phyloP scores from a whole-genome alignment of 2,888 invertebrate genomes.

The Drosophila borealis region DNA sequence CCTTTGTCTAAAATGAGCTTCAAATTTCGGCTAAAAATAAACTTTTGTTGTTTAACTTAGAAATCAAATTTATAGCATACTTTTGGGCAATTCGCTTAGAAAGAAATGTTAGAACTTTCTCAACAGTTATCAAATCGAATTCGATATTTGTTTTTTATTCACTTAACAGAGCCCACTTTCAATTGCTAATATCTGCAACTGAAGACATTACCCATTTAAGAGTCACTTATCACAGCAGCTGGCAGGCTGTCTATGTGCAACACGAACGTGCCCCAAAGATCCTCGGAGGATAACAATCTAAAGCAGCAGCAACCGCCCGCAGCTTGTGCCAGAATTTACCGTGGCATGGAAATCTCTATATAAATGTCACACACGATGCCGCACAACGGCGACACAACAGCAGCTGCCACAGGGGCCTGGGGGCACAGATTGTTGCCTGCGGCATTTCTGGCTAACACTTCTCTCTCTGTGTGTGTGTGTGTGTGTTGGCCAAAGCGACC shows the following conservation, averaged over 20 bases:
- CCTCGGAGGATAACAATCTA: slow-evolving; percentile 18
- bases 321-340: slow-evolving; percentile 48
- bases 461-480: slow-evolving; percentile 35
- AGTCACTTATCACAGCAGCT: slow-evolving; percentile 21
- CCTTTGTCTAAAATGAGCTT: too few species aligned
- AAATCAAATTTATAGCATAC: slow-evolving; percentile 29
- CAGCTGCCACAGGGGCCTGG: slow-evolving; percentile 48
- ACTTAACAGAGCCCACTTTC: background rate
- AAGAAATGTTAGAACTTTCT: background rate
- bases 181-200: slow-evolving; percentile 1
- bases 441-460: slow-evolving; percentile 62
- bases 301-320: slow-evolving; percentile 23
- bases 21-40: too few species aligned
- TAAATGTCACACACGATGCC: slow-evolving; percentile 60
- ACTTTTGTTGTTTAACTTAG: background rate
- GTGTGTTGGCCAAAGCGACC: slow-evolving; percentile 24
- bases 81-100: slow-evolving; percentile 23
- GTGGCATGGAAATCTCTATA: slow-evolving; percentile 45
- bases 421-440: slow-evolving; percentile 61
- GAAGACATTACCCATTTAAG: slow-evolving; percentile 15
- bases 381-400: slow-evolving; percentile 25
- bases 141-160: too few species aligned
- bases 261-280: slow-evolving; percentile 9
- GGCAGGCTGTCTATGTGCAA: slow-evolving; percentile 31
- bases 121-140: too few species aligned